Percentiles rank a stretch among this genome's conserved stretches.
Evolutionary conservation across 2,797 vertebrate genomes (phyloP).

Genomic region (Luscinia megarhynchos): DNA sequence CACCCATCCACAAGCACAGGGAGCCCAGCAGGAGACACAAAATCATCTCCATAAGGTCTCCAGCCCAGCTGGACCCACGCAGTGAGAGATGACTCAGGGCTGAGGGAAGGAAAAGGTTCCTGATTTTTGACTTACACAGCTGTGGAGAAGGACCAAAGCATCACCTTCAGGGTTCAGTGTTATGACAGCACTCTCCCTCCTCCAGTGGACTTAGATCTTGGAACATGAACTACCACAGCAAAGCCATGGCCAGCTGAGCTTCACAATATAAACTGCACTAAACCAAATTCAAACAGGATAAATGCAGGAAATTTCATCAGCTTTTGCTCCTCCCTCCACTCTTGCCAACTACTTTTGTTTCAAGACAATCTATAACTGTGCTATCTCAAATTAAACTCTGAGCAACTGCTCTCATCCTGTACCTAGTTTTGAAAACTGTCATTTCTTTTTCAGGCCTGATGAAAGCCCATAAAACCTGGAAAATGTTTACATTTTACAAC

Average conservation of each 20-base stretch:
- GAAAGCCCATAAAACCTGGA: neutral
- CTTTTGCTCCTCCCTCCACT: neutral
- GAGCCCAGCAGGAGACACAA: neutral
- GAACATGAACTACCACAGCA: neutral
- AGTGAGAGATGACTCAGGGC: neutral
- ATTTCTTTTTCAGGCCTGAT: neutral
- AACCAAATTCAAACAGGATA: neutral
- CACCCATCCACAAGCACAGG: fast-evolving
- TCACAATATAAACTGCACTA: neutral
- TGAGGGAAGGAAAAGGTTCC: neutral
- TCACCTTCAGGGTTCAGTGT: neutral
- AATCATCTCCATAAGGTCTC: neutral
- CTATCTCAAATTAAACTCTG: neutral
- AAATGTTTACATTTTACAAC: neutral
- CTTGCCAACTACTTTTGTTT: neutral
- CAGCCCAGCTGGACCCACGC: neutral
- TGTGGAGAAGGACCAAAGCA: neutral
- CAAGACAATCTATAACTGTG: neutral
- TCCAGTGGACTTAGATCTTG: neutral
- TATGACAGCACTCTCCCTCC: neutral
- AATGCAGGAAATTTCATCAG: neutral
- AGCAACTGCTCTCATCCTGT: neutral
- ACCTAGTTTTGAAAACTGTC: neutral
- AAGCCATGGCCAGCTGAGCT: neutral
- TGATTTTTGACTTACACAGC: neutral